Conservation (phyloP, 2,888 invertebrate genomes). For the Volucella inanis region DNA sequence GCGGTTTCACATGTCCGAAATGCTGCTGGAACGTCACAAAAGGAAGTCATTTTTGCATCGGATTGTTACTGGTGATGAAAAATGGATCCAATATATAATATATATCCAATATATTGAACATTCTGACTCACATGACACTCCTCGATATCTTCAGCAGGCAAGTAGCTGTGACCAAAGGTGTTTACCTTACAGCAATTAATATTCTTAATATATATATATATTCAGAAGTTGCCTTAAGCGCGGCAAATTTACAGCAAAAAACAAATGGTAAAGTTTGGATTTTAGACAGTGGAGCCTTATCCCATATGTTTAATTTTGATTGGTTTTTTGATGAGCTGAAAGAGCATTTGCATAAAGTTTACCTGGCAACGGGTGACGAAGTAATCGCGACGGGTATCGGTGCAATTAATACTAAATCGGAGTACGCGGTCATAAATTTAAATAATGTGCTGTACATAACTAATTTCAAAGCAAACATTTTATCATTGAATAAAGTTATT, state of each 20-base stretch:
- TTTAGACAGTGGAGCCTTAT: slow-evolving; percentile 41
- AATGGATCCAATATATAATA: too few relatives aligned
- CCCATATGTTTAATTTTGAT: slow-evolving; percentile 24
- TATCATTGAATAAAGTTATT: slow-evolving; percentile 5
- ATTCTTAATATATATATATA: too few relatives aligned
- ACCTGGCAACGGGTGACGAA: slow-evolving; percentile 39
- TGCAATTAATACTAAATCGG: slow-evolving; percentile 26
- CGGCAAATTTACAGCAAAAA: slow-evolving; percentile 6
- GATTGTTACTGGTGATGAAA: too few relatives aligned
- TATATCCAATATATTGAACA: too few relatives aligned
- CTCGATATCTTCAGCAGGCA: too few relatives aligned
- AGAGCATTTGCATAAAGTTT: background rate
- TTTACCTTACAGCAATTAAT: too few relatives aligned
- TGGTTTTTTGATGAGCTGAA: slow-evolving; percentile 12
- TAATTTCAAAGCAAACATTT: slow-evolving; percentile 9
- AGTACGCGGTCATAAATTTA: slow-evolving; percentile 21
- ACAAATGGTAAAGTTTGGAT: slow-evolving; percentile 33
- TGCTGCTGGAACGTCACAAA: too few relatives aligned
- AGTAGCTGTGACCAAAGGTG: too few relatives aligned
- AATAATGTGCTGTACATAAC: slow-evolving; percentile 2
- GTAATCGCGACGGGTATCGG: slow-evolving; percentile 49
- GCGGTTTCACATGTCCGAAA: too few relatives aligned
- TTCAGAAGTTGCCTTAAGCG: slow-evolving; percentile 2
- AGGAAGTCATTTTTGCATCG: too few relatives aligned
- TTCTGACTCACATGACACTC: too few relatives aligned